Conservation (phyloP, 2,888 invertebrate species). For the Sacculina carcini region DNA sequence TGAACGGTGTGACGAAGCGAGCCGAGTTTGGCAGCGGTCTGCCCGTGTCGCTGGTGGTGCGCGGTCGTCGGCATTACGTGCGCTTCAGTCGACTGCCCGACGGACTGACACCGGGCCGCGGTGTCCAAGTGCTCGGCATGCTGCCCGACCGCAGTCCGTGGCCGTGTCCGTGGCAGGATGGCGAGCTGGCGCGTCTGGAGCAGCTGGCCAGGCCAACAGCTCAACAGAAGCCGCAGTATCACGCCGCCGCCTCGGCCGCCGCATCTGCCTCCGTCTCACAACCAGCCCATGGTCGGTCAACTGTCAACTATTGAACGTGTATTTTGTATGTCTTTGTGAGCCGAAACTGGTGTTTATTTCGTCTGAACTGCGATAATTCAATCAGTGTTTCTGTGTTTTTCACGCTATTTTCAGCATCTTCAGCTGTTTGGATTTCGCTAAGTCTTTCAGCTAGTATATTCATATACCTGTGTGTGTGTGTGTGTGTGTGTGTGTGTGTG, state of each 20-base stretch:
- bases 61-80: constrained; percentile 45
- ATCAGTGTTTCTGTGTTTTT: no score
- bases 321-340: no score
- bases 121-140: constrained; percentile 13
- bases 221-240: constrained; percentile 12
- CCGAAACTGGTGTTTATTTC: no score
- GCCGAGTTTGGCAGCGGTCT: constrained; percentile 53
- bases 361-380: no score
- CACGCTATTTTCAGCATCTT: no score
- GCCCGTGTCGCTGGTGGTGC: constrained; percentile 45
- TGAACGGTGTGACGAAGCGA: constrained; percentile 38
- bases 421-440: no score
- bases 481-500: no score
- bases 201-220: neutral
- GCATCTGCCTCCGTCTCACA: constrained; percentile 15
- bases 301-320: no score
- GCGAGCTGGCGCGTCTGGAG: constrained; percentile 17
- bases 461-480: no score
- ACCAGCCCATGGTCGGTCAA: constrained; percentile 18
- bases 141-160: constrained; percentile 3
- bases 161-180: constrained; percentile 33
- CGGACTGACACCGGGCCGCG: constrained; percentile 37
- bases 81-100: constrained; percentile 51
- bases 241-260: neutral
- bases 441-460: no score